Percentiles rank a stretch among this genome's conserved stretches.
These are phyloP conservation scores for Corbicula japonica DNA, from an alignment of 2,888 invertebrate genomes.

Conservation along the genomic window DNA sequence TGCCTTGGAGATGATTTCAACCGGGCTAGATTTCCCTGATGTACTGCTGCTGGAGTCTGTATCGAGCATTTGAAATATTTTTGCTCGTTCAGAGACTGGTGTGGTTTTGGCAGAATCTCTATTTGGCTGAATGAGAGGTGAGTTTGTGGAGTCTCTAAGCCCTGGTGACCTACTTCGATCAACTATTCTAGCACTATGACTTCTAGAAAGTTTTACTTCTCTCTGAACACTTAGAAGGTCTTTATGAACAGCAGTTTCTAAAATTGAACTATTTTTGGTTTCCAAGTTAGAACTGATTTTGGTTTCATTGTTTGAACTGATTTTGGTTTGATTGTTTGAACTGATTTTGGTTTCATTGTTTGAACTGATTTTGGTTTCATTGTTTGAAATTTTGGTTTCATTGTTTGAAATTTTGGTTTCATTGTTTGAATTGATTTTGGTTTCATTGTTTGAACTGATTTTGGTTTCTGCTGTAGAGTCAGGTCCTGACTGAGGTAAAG, in stretches of 20 bases:
- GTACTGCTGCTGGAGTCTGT: conserved; percentile 16
- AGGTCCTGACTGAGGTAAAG: no score
- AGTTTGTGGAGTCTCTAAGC: conserved; percentile 56
- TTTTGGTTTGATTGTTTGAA: no score
- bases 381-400: no score
- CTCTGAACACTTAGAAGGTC: conserved; percentile 50
- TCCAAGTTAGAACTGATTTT: conserved; percentile 19
- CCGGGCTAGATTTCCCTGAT: conserved; percentile 53
- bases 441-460: no score
- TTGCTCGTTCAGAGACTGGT: conserved; percentile 64
- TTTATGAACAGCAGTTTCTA: conserved; percentile 10
- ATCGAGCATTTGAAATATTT: conserved; percentile 58
- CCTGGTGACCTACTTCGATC: conserved; percentile 35
- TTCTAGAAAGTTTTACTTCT: conserved; percentile 57
- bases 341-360: no score
- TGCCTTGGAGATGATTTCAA: conserved; percentile 58
- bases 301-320: no score
- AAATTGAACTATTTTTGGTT: neutral
- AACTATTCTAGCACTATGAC: conserved; percentile 68
- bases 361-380: no score
- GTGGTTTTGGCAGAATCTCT: conserved; percentile 64
- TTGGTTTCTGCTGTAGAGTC: no score
- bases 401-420: no score
- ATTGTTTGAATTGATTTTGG: no score
- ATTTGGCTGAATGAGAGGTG: conserved; percentile 47